These are phyloP conservation scores for Phymorhynchus buccinoides DNA, from an alignment of 1,140 invertebrate species.

Conservation along the genomic window DNA sequence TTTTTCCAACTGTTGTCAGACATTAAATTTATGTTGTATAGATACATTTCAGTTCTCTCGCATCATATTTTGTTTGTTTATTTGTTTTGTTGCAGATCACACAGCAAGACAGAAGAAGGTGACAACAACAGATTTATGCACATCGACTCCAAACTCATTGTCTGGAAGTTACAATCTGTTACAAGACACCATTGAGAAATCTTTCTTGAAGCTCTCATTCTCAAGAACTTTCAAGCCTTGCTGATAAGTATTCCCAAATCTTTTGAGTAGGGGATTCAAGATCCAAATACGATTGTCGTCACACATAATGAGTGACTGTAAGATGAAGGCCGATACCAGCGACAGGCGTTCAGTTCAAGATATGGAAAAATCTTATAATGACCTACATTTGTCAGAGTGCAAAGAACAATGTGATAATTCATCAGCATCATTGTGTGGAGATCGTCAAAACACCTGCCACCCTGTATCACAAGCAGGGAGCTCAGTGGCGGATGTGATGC, in stretches of 20 bases:
- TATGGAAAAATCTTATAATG: background rate
- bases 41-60: too few relatives aligned
- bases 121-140: background rate
- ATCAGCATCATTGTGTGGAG: background rate
- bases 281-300: too few relatives aligned
- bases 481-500: background rate
- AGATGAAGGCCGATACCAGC: background rate
- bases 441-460: background rate
- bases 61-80: too few relatives aligned
- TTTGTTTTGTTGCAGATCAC: background rate
- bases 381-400: background rate
- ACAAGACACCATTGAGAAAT: background rate
- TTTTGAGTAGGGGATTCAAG: too few relatives aligned
- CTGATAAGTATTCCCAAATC: too few relatives aligned
- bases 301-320: background rate
- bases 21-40: too few relatives aligned
- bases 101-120: background rate
- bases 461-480: background rate
- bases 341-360: background rate
- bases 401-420: constrained; percentile 1
- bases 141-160: background rate
- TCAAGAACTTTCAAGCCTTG: too few relatives aligned
- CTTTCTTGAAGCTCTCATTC: background rate
- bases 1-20: too few relatives aligned
- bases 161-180: background rate